Evolutionary conservation across 2,797 vertebrate species (phyloP).

Genomic region (Macropus fuliginosus): DNA sequence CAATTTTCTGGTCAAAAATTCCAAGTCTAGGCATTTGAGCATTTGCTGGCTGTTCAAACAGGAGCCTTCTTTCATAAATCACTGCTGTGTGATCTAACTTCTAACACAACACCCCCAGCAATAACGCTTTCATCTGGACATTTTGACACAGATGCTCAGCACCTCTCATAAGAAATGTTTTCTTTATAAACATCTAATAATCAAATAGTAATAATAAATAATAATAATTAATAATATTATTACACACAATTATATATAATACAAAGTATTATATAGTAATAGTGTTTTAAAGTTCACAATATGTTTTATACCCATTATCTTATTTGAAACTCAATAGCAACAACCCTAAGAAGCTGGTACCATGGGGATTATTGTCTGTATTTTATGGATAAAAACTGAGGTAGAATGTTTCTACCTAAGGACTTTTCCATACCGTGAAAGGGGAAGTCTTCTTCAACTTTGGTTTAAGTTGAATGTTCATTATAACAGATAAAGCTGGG

Average conservation of each 20-base stretch:
- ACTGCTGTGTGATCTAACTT: slow-evolving; percentile 21
- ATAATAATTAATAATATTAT: neutral
- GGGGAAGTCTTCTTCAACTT: slow-evolving; percentile 5
- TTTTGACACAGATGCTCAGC: neutral
- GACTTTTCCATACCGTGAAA: neutral
- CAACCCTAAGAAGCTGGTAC: neutral
- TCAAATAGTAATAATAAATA: neutral
- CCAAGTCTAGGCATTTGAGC: neutral
- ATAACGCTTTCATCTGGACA: neutral
- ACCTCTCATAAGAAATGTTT: slow-evolving; percentile 35
- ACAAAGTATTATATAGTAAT: neutral
- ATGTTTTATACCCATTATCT: neutral
- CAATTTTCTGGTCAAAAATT: slow-evolving; percentile 61
- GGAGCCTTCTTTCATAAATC: slow-evolving; percentile 52
- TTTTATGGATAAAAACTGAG: neutral
- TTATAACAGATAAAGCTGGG: slow-evolving; percentile 22
- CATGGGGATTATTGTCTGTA: neutral
- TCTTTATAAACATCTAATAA: neutral
- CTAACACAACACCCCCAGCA: slow-evolving; percentile 28
- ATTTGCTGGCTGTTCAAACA: neutral
- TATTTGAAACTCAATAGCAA: neutral
- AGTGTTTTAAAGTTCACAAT: neutral
- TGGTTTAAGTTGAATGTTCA: neutral
- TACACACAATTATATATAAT: neutral
- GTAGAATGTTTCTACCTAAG: neutral